Evolutionary conservation across 2,888 invertebrate genomes (phyloP).

Genomic region (Volucella inanis): DNA sequence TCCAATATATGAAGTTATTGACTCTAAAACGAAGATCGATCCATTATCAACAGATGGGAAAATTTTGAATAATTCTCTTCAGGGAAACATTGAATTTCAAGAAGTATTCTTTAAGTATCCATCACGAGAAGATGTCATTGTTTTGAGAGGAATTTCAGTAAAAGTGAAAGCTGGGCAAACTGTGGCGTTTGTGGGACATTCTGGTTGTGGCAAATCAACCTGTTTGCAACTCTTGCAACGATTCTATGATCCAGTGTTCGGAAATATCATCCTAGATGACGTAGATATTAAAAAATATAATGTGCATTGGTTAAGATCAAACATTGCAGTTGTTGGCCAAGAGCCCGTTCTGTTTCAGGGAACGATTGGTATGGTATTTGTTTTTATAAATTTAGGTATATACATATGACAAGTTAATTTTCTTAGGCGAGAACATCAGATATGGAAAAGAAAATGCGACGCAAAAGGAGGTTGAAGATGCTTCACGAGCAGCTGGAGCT

Average conservation of each 20-base stretch:
- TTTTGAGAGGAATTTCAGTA: slow-evolving; percentile 87
- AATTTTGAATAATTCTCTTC: slow-evolving; percentile 83
- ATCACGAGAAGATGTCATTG: slow-evolving; percentile 87
- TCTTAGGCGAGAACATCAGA: slow-evolving; percentile 85
- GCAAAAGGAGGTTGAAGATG: slow-evolving; percentile 87
- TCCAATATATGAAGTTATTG: slow-evolving; percentile 89
- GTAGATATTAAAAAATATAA: slow-evolving; percentile 87
- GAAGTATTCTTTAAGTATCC: slow-evolving; percentile 90
- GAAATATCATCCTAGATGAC: slow-evolving; percentile 85
- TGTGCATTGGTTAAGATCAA: slow-evolving; percentile 88
- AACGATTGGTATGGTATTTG: slow-evolving; percentile 84
- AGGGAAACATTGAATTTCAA: slow-evolving; percentile 87
- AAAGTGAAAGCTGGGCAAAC: slow-evolving; percentile 86
- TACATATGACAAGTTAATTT: neutral
- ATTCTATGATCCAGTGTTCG: slow-evolving; percentile 86
- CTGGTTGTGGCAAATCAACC: slow-evolving; percentile 92
- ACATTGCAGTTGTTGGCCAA: slow-evolving; percentile 93
- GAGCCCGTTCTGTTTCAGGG: slow-evolving; percentile 93
- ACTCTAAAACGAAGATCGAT: slow-evolving; percentile 88
- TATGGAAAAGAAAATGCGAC: slow-evolving; percentile 89
- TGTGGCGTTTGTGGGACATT: slow-evolving; percentile 88
- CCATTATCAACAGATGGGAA: slow-evolving; percentile 87
- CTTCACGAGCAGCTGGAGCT: slow-evolving; percentile 89
- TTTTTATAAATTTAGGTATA: neutral
- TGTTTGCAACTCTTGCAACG: slow-evolving; percentile 89